Evolutionary conservation across 2,797 vertebrate species (phyloP), one percentile per base, ranked within the genome.

Genomic region (Scolopax rusticola): DNA sequence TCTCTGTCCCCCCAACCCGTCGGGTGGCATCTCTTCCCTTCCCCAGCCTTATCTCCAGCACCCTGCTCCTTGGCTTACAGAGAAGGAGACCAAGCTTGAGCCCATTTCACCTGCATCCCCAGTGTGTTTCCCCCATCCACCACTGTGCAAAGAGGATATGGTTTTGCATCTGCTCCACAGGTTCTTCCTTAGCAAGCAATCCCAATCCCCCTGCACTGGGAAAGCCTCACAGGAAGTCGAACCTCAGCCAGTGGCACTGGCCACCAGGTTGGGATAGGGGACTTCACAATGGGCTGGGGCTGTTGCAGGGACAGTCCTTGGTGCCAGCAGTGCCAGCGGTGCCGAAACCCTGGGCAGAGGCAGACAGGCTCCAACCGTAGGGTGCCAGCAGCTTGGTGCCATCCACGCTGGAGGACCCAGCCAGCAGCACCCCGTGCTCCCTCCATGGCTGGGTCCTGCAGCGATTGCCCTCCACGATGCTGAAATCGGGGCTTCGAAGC

Each of bases 351-450:
- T 63, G 41, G 54, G 50, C 45, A 73, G 73, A 45, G 47, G 47
- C 61, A 47, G 69, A 28, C 5, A 7, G 0, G 0, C 32, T 32
- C 51, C 0, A 2, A 13, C 57, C 3, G 0, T 12, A 23, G 61
- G 32, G 38, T 0, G 0, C 33, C 33, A 63, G 9, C 7, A 3
- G 23, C 36, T 75, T 2, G 0, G 47, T 17, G 87, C 48, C 21
- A 6, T 14, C n/a, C 11, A 4, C 0, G 4, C 47, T 28, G 61
- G 45, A 63, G 61, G 15, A 41, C 15, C 40, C 65, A 33, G 4
- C 5, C 69, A 33, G 77, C 69, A 71, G 78, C 57, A 51, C 27
- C 23, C 74, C 0, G 1, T 8, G 36, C 3, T 18, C 19, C n/a
- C 28, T 45, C 54, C 47, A 24, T 0, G 1, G 36, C 36, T 18